Percentiles rank a stretch among this genome's conserved stretches.
These are phyloP conservation scores for Paramormyrops kingsleyae DNA, from an alignment of 2,113 vertebrate species.

Conservation along the genomic window DNA sequence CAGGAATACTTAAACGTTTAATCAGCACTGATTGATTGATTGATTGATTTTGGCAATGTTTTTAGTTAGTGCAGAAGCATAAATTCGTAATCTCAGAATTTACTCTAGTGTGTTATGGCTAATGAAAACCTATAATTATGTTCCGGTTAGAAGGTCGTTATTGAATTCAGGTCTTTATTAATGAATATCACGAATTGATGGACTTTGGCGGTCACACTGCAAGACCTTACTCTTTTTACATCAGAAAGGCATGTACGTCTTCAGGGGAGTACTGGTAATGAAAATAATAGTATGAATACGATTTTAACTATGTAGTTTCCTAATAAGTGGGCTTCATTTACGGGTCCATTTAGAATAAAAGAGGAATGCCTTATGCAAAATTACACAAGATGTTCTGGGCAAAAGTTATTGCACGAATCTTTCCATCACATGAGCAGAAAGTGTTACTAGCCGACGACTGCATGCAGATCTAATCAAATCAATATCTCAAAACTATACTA, in stretches of 20 bases:
- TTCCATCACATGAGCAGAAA: background rate
- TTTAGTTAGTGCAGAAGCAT: background rate
- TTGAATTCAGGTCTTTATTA: background rate
- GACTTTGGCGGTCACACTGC: background rate
- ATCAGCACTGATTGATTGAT: background rate
- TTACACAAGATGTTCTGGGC: background rate
- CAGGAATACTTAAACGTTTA: background rate
- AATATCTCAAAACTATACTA: background rate
- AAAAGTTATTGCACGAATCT: background rate
- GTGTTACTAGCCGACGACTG: background rate
- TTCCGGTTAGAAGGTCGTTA: background rate
- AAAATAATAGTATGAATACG: background rate
- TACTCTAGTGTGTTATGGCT: background rate
- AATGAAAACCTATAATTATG: background rate
- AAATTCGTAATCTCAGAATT: background rate
- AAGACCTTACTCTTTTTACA: background rate
- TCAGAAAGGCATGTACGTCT: background rate
- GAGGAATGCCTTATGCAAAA: background rate
- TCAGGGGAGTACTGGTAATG: background rate
- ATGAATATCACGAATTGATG: background rate
- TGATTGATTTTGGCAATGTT: background rate
- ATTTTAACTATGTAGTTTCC: background rate
- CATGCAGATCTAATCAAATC: background rate
- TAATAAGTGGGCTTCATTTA: background rate
- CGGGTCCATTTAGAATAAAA: background rate